Evolutionary conservation across 2,888 invertebrate species (phyloP), one percentile per base, ranked within the genome.

Genomic region (Eubasilissa splendida): DNA sequence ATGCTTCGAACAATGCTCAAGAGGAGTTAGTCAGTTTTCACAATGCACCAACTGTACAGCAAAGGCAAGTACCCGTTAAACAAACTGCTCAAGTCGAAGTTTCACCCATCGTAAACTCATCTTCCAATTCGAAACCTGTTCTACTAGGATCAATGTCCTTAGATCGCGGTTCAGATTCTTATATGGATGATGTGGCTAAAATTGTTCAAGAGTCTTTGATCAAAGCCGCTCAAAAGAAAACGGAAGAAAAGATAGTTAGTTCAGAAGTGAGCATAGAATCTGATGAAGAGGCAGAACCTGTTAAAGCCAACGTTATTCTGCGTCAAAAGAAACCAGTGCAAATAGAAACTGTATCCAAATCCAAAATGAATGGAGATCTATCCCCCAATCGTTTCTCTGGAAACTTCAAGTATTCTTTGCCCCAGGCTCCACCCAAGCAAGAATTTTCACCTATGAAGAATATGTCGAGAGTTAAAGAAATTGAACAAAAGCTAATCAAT

Each of bases 51-150:
- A 85, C 87, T 12, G 85, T 87, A 14, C 87, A 86, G 14, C 86
- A 86, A 82, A 88, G 87, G 83, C 85, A 86, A 0, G 85, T 86
- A 8, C 88, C 88, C 0, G 84, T 87, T 56, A 86, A 86, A 14
- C 88, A 88, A 81, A 87, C 87, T 9, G 86, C 87, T 70, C 87
- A 86, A 84, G 87, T 85, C 73, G 87, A 89, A 71, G 85, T 87
- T 12, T 83, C 86, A 2, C 87, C 88, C 2, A 82, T 79, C 4
- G 58, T 70, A 7, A 84, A 80, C 31, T 42, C 65, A 10, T 50
- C 66, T 52, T 65, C 74, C 5, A 77, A 76, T 58, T 22, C 60
- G 10, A 74, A 77, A 66, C 82, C 82, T 11, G 42, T 70, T 42
- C 70, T 82, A 10, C 77, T 78, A 71, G 82, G 78, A 31, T 82